A percentile compares a stretch with the other conserved stretches of the same genome.
Conservation (phyloP, 1,140 invertebrate species). For the Helicorthomorpha holstii region DNA sequence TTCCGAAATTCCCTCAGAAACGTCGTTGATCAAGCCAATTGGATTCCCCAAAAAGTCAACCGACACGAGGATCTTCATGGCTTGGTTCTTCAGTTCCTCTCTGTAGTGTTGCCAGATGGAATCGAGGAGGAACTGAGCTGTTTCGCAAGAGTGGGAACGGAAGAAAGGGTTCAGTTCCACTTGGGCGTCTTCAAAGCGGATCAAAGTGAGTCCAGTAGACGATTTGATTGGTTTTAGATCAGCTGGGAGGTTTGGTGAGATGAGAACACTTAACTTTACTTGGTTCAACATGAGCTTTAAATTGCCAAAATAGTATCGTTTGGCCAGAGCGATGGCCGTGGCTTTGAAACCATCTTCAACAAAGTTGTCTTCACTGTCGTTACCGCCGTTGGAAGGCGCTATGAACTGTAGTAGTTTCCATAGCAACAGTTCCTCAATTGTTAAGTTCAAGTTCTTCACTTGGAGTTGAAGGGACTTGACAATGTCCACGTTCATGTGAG, state of each 20-base stretch:
- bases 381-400: constrained; percentile 11
- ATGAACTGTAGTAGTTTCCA: constrained; percentile 63
- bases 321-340: constrained; percentile 51
- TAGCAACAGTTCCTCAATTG: constrained; percentile 72
- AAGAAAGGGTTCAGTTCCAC: constrained; percentile 75
- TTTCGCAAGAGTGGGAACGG: constrained; percentile 75
- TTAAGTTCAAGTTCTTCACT: constrained; percentile 63
- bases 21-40: constrained; percentile 82
- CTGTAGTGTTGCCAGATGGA: constrained; percentile 64
- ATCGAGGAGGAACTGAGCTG: constrained; percentile 54
- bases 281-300: constrained; percentile 60
- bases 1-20: constrained; percentile 84
- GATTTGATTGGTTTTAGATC: constrained; percentile 65
- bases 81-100: constrained; percentile 86
- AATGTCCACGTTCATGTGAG: constrained; percentile 56
- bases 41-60: constrained; percentile 97
- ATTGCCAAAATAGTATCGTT: constrained; percentile 69
- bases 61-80: constrained; percentile 82
- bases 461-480: constrained; percentile 60
- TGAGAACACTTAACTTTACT: constrained; percentile 68
- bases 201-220: constrained; percentile 66
- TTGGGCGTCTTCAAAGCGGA: constrained; percentile 90
- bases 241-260: constrained; percentile 55
- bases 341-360: constrained; percentile 59
- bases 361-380: no score